These are phyloP conservation scores for Magallana nippona DNA, from an alignment of 2,888 invertebrate genomes.

Conservation along the genomic window DNA sequence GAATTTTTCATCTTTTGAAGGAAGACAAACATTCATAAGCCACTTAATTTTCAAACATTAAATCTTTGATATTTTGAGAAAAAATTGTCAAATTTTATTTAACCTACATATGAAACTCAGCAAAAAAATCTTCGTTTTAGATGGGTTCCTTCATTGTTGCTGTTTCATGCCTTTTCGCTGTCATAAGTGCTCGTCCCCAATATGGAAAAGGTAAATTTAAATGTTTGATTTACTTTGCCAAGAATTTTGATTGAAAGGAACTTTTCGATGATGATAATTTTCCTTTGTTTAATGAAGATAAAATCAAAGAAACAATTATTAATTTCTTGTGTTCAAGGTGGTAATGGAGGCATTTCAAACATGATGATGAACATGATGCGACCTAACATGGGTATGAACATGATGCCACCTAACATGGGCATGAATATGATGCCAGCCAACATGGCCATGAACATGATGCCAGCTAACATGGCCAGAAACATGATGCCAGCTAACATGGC, in stretches of 20 bases:
- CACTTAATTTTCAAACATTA: too few relatives aligned
- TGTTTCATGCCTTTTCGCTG: constrained; percentile 2
- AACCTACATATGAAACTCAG: too few relatives aligned
- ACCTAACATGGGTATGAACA: background rate
- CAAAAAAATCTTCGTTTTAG: background rate
- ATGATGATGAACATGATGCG: background rate
- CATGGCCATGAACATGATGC: background rate
- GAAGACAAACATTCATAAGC: too few relatives aligned
- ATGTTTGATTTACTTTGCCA: too few relatives aligned
- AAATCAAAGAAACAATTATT: background rate
- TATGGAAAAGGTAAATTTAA: too few relatives aligned
- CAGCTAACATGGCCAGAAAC: background rate
- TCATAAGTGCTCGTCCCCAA: background rate
- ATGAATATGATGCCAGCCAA: background rate
- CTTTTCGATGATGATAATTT: too few relatives aligned
- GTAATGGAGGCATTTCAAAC: background rate
- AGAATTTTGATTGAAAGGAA: too few relatives aligned
- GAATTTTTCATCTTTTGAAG: too few relatives aligned
- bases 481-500: background rate
- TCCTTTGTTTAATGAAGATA: too few relatives aligned
- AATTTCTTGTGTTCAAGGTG: background rate
- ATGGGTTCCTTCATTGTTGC: background rate
- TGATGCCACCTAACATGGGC: background rate
- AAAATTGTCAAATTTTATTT: too few relatives aligned
- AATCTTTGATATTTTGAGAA: too few relatives aligned